Percentiles rank a stretch among this genome's conserved stretches.
Evolutionary conservation across 2,797 vertebrate species (phyloP).

Genomic region (Synaphobranchus kaupii): DNA sequence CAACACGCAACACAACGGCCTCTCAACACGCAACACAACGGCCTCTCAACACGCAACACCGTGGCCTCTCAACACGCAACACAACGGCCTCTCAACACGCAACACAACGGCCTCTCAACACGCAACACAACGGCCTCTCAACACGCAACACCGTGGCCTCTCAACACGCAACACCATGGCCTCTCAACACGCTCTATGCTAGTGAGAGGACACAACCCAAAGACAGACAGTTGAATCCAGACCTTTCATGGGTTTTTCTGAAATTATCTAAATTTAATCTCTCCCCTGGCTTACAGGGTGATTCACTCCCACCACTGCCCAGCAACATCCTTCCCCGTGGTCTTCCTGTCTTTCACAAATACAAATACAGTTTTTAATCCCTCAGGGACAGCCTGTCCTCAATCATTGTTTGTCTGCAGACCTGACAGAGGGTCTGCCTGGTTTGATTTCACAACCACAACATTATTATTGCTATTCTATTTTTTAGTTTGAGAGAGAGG

Average conservation of each 20-base stretch:
- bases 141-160: neutral
- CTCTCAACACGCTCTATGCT: neutral
- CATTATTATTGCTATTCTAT: neutral
- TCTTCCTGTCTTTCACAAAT: neutral
- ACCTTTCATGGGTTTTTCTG: neutral
- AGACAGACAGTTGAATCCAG: neutral
- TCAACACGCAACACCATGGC: neutral
- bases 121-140: too few relatives aligned
- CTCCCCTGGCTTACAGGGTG: neutral
- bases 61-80: too few relatives aligned
- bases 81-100: too few relatives aligned
- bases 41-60: too few relatives aligned
- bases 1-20: too few relatives aligned
- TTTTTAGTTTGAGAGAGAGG: neutral
- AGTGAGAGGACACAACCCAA: neutral
- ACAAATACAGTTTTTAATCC: neutral
- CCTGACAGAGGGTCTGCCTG: neutral
- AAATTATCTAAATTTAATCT: neutral
- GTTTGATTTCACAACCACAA: neutral
- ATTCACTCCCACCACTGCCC: neutral
- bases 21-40: too few relatives aligned
- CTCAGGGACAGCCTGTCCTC: neutral
- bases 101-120: too few relatives aligned
- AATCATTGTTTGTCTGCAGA: neutral
- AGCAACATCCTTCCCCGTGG: neutral